Percentiles rank a stretch among this genome's conserved stretches.
phyloP scores from a whole-genome alignment of 2,113 vertebrate species.

The Trogon melanurus region DNA sequence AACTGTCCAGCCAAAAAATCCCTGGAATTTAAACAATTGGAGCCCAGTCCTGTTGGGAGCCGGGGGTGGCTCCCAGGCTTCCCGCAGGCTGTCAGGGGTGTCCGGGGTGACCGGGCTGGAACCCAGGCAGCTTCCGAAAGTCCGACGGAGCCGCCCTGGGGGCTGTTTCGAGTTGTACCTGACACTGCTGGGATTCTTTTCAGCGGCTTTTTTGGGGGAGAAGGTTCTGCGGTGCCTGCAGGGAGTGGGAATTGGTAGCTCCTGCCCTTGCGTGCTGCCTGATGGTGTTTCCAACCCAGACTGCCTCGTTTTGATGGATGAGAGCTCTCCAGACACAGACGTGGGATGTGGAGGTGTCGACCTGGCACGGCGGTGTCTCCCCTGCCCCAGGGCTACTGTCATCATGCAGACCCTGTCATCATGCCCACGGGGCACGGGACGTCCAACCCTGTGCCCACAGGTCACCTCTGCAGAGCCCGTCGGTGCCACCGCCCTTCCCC shows the following conservation, averaged over 20 bases:
- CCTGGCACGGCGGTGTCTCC: neutral
- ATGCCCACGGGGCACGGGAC: neutral
- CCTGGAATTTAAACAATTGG: constrained; percentile 37
- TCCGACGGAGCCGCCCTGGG: rapidly evolving
- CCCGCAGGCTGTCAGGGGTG: neutral
- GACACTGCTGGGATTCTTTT: neutral
- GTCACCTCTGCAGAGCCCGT: neutral
- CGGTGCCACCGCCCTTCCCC: neutral
- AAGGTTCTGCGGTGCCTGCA: too few relatives aligned
- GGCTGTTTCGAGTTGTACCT: rapidly evolving
- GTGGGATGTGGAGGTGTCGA: too few relatives aligned
- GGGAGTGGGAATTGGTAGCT: neutral
- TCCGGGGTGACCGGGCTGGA: neutral
- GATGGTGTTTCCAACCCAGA: neutral
- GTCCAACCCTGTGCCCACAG: neutral
- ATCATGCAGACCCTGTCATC: rapidly evolving
- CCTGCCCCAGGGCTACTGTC: neutral
- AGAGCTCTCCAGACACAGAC: neutral
- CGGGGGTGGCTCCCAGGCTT: neutral
- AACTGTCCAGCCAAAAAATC: constrained; percentile 49
- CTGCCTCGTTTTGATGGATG: neutral
- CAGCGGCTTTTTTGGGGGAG: too few relatives aligned
- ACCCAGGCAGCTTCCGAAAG: rapidly evolving
- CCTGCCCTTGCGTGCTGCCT: neutral
- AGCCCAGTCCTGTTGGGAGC: neutral